These are phyloP conservation scores for Macroramphosus scolopax DNA, from an alignment of 2,797 vertebrate species.

Conservation along the genomic window DNA sequence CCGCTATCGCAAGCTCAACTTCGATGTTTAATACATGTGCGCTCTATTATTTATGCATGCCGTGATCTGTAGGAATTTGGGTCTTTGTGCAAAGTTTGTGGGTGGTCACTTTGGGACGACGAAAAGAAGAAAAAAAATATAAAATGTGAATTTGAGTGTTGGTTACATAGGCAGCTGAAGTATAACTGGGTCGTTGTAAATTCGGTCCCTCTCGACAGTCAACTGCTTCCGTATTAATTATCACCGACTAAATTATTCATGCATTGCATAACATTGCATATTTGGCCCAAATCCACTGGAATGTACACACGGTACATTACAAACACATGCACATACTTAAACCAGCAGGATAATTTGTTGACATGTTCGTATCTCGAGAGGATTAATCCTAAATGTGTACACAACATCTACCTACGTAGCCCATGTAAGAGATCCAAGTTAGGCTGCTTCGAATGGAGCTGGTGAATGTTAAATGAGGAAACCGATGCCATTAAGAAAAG, in stretches of 20 bases:
- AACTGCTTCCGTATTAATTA: slow-evolving; percentile 3
- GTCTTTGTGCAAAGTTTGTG: slow-evolving; percentile 29
- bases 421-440: background rate
- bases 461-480: slow-evolving; percentile 3
- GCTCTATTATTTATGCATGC: slow-evolving; percentile 73
- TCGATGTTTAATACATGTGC: slow-evolving; percentile 74
- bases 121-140: slow-evolving; percentile 12
- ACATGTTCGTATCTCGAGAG: background rate
- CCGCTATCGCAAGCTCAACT: slow-evolving; percentile 56
- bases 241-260: slow-evolving; percentile 17
- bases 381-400: slow-evolving; percentile 1
- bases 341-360: slow-evolving; percentile 1
- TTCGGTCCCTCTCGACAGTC: slow-evolving; percentile 6
- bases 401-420: background rate
- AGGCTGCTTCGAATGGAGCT: too few species aligned
- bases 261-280: slow-evolving; percentile 7
- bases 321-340: slow-evolving; percentile 11
- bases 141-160: slow-evolving; percentile 2
- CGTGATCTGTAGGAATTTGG: slow-evolving; percentile 53
- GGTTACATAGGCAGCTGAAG: slow-evolving; percentile 4
- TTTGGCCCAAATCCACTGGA: slow-evolving; percentile 1
- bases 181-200: slow-evolving; percentile 8
- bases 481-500: background rate
- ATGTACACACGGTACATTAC: background rate
- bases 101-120: slow-evolving; percentile 6